Evolutionary conservation across 2,888 invertebrate genomes (phyloP).

Genomic region (Synergus gifuensis): DNA sequence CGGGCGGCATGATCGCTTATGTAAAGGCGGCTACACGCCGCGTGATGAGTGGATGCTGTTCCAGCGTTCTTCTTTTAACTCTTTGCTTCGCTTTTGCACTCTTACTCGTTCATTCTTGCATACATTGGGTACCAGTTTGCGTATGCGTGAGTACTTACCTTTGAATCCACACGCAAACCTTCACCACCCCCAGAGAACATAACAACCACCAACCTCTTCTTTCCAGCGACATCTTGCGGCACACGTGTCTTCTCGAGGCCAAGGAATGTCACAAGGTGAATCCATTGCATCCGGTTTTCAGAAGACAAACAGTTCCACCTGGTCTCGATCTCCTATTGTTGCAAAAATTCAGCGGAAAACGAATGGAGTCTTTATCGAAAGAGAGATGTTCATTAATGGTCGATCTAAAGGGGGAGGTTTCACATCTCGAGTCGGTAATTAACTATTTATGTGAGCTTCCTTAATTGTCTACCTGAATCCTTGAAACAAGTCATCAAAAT

Average conservation of each 20-base stretch:
- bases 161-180: conserved; percentile 48
- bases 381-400: background rate
- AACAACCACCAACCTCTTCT: conserved; percentile 38
- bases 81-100: conserved; percentile 71
- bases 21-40: conserved; percentile 77
- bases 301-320: conserved; percentile 28
- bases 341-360: background rate
- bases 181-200: conserved; percentile 27
- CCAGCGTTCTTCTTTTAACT: conserved; percentile 75
- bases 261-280: conserved; percentile 40
- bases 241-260: conserved; percentile 32
- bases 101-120: conserved; percentile 54
- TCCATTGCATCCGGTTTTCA: conserved; percentile 10
- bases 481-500: too few species aligned
- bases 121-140: conserved; percentile 41
- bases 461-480: too few species aligned
- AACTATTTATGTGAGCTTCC: too few species aligned
- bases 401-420: background rate
- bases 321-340: conserved; percentile 6
- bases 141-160: conserved; percentile 60
- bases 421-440: too few species aligned
- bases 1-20: conserved; percentile 76
- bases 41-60: conserved; percentile 78
- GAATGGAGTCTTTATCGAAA: background rate
- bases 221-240: conserved; percentile 28